Evolutionary conservation across 2,888 invertebrate genomes (phyloP).

Genomic region (Trissolcus japonicus): DNA sequence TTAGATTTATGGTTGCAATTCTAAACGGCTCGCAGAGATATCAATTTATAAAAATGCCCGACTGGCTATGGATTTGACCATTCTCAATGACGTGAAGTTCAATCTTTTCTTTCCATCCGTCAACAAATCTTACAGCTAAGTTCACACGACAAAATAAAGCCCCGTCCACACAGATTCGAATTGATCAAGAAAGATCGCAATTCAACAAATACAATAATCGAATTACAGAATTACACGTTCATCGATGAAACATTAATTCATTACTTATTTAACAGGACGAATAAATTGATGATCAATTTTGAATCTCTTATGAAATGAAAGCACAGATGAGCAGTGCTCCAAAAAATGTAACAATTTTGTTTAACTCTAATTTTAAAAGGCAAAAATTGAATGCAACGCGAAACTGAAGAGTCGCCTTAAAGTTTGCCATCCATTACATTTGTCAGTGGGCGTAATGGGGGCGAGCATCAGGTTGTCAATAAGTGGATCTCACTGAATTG

Average conservation of each 20-base stretch:
- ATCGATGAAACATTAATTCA: too few species aligned
- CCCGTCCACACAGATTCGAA: background rate
- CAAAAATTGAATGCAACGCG: too few species aligned
- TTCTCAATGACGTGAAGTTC: slow-evolving; percentile 1
- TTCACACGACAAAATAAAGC: slow-evolving; percentile 16
- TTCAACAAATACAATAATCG: too few species aligned
- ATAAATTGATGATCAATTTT: too few species aligned
- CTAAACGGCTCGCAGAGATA: background rate
- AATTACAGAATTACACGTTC: too few species aligned
- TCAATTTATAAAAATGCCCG: background rate
- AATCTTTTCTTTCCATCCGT: background rate
- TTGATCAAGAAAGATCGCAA: too few species aligned
- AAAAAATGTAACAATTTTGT: too few species aligned
- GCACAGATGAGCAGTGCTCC: too few species aligned
- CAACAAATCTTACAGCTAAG: background rate
- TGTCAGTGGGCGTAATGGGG: slow-evolving; percentile 29
- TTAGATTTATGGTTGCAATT: background rate
- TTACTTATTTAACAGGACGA: too few species aligned
- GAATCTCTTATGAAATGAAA: too few species aligned
- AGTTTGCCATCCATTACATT: slow-evolving; percentile 20
- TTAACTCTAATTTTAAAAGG: too few species aligned
- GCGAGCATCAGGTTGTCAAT: slow-evolving; percentile 35
- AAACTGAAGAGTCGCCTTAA: background rate
- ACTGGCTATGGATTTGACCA: background rate
- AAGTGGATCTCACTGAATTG: slow-evolving; percentile 24